Evolutionary conservation across 2,888 invertebrate species (phyloP).

Genomic region (Kuschelorhynchus macadamiae): DNA sequence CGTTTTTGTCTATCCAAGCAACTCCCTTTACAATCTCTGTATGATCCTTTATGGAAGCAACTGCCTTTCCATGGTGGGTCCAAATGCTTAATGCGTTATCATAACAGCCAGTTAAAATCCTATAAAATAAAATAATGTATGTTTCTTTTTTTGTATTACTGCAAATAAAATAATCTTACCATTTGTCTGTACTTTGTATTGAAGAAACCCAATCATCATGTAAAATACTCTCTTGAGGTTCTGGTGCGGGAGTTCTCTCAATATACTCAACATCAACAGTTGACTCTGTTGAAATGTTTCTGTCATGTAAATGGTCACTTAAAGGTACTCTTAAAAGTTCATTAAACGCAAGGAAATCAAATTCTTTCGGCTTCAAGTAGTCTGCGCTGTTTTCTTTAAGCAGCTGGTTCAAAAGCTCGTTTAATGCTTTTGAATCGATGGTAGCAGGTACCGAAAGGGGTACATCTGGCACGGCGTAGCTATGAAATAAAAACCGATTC

Average conservation of each 20-base stretch:
- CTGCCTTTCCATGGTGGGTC: conserved; percentile 88
- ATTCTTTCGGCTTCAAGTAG: conserved; percentile 72
- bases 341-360: conserved; percentile 91
- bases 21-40: conserved; percentile 90
- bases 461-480: conserved; percentile 89
- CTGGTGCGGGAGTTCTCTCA: conserved; percentile 90
- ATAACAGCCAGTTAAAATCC: conserved; percentile 94
- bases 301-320: conserved; percentile 82
- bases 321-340: conserved; percentile 83
- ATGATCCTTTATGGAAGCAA: conserved; percentile 88
- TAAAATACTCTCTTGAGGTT: conserved; percentile 91
- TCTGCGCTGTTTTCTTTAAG: conserved; percentile 74
- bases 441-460: conserved; percentile 86
- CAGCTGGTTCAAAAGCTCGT: conserved; percentile 84
- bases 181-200: conserved; percentile 57
- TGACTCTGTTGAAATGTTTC: conserved; percentile 84
- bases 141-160: conserved; percentile 1
- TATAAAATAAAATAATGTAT: conserved; percentile 64
- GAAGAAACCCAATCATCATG: conserved; percentile 98
- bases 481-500: too few species aligned
- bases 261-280: conserved; percentile 93
- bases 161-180: conserved; percentile 56
- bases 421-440: conserved; percentile 79
- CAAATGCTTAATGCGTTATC: conserved; percentile 94
- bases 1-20: conserved; percentile 83